These are phyloP conservation scores for Drosophila nigricruria DNA, from an alignment of 2,888 invertebrate genomes.

Conservation along the genomic window DNA sequence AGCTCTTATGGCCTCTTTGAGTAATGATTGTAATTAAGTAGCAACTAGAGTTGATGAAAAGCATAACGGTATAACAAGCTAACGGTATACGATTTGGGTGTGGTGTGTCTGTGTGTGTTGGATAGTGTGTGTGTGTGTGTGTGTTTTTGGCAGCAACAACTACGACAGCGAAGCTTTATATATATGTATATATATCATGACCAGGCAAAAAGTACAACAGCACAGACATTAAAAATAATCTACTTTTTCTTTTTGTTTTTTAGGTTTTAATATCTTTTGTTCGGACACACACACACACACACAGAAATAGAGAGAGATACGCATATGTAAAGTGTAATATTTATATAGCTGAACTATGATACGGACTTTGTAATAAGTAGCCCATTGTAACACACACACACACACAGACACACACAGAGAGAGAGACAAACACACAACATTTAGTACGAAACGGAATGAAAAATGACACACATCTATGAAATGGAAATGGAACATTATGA, in stretches of 20 bases:
- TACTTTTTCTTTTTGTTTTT: slow-evolving; percentile 51
- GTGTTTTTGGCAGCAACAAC: slow-evolving; percentile 41
- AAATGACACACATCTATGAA: slow-evolving; percentile 57
- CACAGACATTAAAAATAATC: slow-evolving; percentile 61
- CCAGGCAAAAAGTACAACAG: slow-evolving; percentile 63
- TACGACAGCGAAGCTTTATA: slow-evolving; percentile 61
- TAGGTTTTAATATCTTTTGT: slow-evolving; percentile 50
- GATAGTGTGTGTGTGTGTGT: slow-evolving; percentile 4
- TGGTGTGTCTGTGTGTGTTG: slow-evolving; percentile 26
- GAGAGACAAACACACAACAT: slow-evolving; percentile 47
- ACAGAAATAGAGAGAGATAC: not conserved
- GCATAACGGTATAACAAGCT: slow-evolving; percentile 64
- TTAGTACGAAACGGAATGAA: slow-evolving; percentile 54
- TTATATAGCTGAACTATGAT: slow-evolving; percentile 54
- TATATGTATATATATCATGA: slow-evolving; percentile 61
- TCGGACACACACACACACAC: slow-evolving; percentile 19
- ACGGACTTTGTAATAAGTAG: slow-evolving; percentile 29
- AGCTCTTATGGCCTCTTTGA: slow-evolving; percentile 66
- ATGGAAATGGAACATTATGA: slow-evolving; percentile 49
- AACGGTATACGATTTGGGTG: slow-evolving; percentile 47
- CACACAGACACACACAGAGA: slow-evolving; percentile 38
- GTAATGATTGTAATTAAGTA: slow-evolving; percentile 80
- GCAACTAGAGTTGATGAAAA: slow-evolving; percentile 77
- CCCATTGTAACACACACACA: slow-evolving; percentile 24
- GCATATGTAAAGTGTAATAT: slow-evolving; percentile 38